A percentile compares a stretch with the other conserved stretches of the same genome.
Evolutionary conservation across 1,140 invertebrate species (phyloP).

Genomic region (Papilio machaon): DNA sequence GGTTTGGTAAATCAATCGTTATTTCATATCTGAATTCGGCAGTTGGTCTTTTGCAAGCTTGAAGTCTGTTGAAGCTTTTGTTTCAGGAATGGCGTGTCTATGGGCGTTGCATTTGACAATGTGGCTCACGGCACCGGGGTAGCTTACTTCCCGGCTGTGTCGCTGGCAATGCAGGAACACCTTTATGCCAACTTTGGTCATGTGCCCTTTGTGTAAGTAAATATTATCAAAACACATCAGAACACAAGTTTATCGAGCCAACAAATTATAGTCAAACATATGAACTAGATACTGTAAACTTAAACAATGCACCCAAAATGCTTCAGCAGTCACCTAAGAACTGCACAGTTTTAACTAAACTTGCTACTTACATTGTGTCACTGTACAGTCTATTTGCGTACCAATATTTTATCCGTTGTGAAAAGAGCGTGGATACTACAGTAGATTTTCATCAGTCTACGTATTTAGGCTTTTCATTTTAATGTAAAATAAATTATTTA

Average conservation of each 20-base stretch:
- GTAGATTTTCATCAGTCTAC: too few species aligned
- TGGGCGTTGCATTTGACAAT: slow-evolving; percentile 89
- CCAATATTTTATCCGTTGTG: too few species aligned
- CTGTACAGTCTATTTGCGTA: too few species aligned
- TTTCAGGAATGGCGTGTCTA: slow-evolving; percentile 86
- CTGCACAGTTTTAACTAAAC: neutral
- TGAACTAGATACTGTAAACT: too few species aligned
- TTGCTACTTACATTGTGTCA: too few species aligned
- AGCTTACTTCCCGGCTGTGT: slow-evolving; percentile 91
- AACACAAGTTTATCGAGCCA: too few species aligned
- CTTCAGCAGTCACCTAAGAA: neutral
- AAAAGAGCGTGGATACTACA: too few species aligned
- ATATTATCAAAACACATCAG: neutral
- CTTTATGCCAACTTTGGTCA: slow-evolving; percentile 91
- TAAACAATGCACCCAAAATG: neutral
- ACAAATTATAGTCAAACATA: too few species aligned
- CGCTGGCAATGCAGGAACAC: slow-evolving; percentile 88
- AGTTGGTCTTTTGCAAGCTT: neutral
- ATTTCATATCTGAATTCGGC: neutral
- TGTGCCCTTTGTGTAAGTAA: slow-evolving; percentile 73
- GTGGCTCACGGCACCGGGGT: slow-evolving; percentile 87
- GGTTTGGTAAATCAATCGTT: too few species aligned
- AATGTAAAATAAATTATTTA: too few species aligned
- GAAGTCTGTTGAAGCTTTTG: slow-evolving; percentile 3
- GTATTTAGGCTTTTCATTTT: too few species aligned